Base-by-base conservation (phyloP, 2,113 vertebrate genomes). In the Pygathrix nemaeus region DNA sequence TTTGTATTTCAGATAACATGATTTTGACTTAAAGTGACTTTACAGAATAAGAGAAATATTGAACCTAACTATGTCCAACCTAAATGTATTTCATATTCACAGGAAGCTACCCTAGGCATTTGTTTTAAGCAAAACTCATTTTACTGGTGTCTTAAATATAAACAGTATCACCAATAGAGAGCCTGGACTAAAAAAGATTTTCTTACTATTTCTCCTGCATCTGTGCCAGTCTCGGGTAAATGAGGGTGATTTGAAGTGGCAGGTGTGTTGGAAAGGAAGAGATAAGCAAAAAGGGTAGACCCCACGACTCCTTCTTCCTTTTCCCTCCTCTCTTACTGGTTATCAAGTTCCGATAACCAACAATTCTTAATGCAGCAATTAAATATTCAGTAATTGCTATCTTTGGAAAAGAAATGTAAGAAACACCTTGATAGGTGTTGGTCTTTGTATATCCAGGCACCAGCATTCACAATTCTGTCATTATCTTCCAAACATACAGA, bases 1-100 rank as follows among this genome's bases (percentile, higher is more conserved):
- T 97, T 95, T 96, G 72, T 91, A 72, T 75, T 96, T 95, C 40
- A 82, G 76, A 84, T 88, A 86, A 90, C 52, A 91, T 43, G 40
- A 70, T 76, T 96, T 61, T 57, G 43, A 45, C 52, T 96, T 92
- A 64, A 97, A 96, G 76, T 82, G 8, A 91, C 21, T 78, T 73
- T 32, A 97, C 35, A 93, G 55, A 94, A 82, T 75, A 96, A 91
- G 68, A 86, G 21, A 88, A 86, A 92, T 55, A 78, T 93, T 88
- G 43, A 52, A 80, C 8, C 92, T 96, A 95, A 68, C 43, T 43
- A 61, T 81, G n/a, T 35, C 32, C 13, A 78, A 40, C 5, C 32
- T 75, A 84, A 90, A 43, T 12, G 3, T 78, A 88, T 79, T 17
- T 20, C 13, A 40, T 70, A 48, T 78, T 88, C 73, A 66, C 0